These are phyloP conservation scores for Siniperca chuatsi DNA, from an alignment of 2,113 vertebrate genomes.

Conservation along the genomic window DNA sequence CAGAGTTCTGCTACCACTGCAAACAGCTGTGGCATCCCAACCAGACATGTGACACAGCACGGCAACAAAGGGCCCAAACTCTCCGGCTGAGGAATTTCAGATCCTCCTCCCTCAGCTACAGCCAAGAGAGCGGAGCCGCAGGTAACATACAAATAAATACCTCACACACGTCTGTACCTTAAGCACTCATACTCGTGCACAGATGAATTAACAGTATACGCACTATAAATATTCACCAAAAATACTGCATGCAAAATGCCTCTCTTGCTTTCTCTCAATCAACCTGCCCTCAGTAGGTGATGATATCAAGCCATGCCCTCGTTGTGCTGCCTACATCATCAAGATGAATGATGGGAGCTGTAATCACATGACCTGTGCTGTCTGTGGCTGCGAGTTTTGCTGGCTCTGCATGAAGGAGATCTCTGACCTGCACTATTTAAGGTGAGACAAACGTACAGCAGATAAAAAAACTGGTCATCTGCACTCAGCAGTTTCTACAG, in stretches of 20 bases:
- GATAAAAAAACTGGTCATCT: not conserved
- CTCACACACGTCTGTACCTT: not conserved
- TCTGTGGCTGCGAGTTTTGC: constrained; percentile 99
- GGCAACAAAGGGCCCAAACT: constrained; percentile 94
- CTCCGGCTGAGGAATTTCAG: constrained; percentile 92
- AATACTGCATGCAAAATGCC: not conserved
- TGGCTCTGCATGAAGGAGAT: constrained; percentile 99
- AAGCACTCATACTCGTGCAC: not conserved
- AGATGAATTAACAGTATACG: not conserved
- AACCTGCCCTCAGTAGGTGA: constrained; percentile 86
- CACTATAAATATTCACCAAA: not conserved
- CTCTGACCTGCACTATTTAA: constrained; percentile 98
- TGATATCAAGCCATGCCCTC: constrained; percentile 98
- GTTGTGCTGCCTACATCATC: constrained; percentile 98
- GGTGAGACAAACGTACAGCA: constrained; percentile 80
- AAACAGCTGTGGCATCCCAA: constrained; percentile 99
- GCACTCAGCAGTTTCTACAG: not conserved
- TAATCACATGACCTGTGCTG: constrained; percentile 99
- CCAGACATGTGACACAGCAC: constrained; percentile 97
- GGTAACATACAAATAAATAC: constrained; percentile 78
- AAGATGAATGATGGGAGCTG: constrained; percentile 99
- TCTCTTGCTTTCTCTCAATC: constrained; percentile 23
- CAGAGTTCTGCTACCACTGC: constrained; percentile 99
- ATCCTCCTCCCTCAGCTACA: constrained; percentile 96
- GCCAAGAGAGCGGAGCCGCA: constrained; percentile 97